Conservation (phyloP, 2,113 vertebrate genomes). For the Malurus elegans region DNA sequence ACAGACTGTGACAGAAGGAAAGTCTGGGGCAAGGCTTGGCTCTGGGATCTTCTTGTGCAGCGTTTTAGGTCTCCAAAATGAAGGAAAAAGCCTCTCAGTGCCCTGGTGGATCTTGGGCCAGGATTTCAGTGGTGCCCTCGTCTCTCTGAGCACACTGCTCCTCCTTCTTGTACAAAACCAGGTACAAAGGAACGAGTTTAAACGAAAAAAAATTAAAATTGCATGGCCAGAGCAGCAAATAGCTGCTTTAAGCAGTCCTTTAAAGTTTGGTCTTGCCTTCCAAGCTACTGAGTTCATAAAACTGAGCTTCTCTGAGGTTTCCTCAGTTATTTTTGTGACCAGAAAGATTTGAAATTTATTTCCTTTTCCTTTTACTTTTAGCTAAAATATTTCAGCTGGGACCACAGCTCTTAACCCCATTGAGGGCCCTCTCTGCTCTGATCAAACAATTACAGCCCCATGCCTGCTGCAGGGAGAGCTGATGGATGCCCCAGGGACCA, state of each 20-base stretch:
- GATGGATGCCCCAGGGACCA: not conserved
- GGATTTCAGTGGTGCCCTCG: not conserved
- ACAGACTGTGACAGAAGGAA: accelerated
- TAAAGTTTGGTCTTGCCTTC: not conserved
- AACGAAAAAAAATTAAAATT: not conserved
- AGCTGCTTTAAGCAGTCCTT: not conserved
- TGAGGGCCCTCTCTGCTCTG: not conserved
- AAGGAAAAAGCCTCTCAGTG: not conserved
- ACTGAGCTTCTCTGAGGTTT: not conserved
- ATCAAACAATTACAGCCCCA: not conserved
- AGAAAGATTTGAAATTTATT: not conserved
- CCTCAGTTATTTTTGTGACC: not conserved
- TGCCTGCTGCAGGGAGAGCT: not conserved
- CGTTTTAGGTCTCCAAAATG: not conserved
- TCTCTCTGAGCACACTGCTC: not conserved
- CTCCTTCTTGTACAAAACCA: not conserved
- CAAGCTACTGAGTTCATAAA: not conserved
- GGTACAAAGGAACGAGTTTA: not conserved
- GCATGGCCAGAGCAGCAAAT: conserved; percentile 7
- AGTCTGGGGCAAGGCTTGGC: not conserved
- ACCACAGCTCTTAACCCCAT: not conserved
- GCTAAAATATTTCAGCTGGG: not conserved
- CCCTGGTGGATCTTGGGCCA: not conserved
- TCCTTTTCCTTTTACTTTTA: not conserved
- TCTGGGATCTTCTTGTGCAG: not conserved